phyloP scores from a whole-genome alignment of 2,113 vertebrate genomes.

The Vidua chalybeata region DNA sequence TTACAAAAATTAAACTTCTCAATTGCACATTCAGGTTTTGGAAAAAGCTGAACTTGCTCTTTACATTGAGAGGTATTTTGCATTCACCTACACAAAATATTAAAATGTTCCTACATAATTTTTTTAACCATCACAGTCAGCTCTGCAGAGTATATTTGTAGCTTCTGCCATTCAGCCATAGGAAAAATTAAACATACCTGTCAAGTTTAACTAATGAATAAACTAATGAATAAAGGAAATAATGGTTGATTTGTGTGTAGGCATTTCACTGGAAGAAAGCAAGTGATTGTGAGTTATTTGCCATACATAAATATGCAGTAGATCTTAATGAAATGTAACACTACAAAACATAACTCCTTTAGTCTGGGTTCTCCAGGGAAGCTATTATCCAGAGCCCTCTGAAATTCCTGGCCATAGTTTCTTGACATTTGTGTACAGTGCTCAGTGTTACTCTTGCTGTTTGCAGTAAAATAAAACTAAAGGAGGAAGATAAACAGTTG shows the following conservation, averaged over 20 bases:
- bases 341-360: background rate
- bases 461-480: background rate
- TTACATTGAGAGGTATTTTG: background rate
- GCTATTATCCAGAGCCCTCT: background rate
- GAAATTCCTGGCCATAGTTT: background rate
- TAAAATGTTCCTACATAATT: background rate
- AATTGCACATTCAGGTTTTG: slow-evolving; percentile 7
- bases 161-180: background rate
- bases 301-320: background rate
- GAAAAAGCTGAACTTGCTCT: slow-evolving; percentile 47
- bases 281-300: slow-evolving; percentile 14
- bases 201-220: slow-evolving; percentile 29
- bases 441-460: background rate
- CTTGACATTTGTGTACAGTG: background rate
- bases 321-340: slow-evolving; percentile 28
- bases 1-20: slow-evolving; percentile 14
- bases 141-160: background rate
- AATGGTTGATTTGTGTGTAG: slow-evolving; percentile 20
- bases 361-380: background rate
- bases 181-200: slow-evolving; percentile 11
- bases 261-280: background rate
- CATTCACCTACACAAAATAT: background rate
- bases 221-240: background rate
- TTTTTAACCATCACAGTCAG: background rate
- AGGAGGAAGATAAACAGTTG: background rate